These are phyloP conservation scores for Galleria mellonella DNA, from an alignment of 1,140 invertebrate genomes.

Conservation along the genomic window DNA sequence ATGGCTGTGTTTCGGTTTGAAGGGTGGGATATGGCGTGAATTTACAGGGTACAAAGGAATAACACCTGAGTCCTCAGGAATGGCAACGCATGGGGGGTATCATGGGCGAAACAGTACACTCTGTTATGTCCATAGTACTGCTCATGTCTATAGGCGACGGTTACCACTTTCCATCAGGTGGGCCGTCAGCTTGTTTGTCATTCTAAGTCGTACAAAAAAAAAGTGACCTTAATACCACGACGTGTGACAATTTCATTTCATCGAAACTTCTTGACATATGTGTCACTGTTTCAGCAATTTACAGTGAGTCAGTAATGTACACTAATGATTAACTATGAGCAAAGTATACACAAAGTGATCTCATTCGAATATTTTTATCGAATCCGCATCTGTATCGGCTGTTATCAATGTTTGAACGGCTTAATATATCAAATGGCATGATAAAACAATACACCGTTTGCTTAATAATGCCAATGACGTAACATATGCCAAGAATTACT, in stretches of 20 bases:
- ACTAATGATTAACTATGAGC: constrained; percentile 43
- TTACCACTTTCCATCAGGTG: no score
- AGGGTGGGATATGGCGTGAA: no score
- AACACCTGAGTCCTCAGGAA: no score
- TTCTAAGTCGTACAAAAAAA: no score
- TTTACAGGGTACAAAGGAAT: no score
- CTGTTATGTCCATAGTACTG: no score
- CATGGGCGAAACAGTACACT: no score
- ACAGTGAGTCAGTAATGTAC: constrained; percentile 50
- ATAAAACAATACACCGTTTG: constrained; percentile 27
- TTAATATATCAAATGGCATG: constrained; percentile 31
- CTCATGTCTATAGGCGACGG: no score
- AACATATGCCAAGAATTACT: constrained; percentile 42
- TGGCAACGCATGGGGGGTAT: no score
- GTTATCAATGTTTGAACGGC: constrained; percentile 28
- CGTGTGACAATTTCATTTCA: not conserved
- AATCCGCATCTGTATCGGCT: constrained; percentile 33
- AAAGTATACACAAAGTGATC: constrained; percentile 35
- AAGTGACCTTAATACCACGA: no score
- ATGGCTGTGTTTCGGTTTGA: no score
- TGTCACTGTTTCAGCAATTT: constrained; percentile 38
- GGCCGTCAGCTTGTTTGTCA: no score
- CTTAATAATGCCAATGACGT: constrained; percentile 50
- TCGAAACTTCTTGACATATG: constrained; percentile 14
- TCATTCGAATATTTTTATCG: constrained; percentile 43